Percentiles rank a stretch among this genome's conserved stretches.
These are phyloP conservation scores for Nycticorax nycticorax DNA, from an alignment of 2,113 vertebrate species.

Conservation along the genomic window DNA sequence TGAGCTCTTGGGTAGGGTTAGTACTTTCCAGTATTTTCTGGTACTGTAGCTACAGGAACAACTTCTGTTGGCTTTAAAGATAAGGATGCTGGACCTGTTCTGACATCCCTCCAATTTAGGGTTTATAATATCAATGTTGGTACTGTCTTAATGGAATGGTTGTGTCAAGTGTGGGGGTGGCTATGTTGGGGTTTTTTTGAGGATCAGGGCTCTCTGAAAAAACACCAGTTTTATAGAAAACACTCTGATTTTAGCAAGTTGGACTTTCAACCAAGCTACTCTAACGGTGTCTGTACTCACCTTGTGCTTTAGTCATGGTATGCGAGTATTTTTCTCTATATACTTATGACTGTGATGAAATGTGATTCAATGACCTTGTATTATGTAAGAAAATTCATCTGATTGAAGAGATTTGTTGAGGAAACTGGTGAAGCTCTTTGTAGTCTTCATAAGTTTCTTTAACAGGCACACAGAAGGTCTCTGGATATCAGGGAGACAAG, in stretches of 20 bases:
- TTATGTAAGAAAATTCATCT: not conserved
- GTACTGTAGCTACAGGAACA: not conserved
- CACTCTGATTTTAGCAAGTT: not conserved
- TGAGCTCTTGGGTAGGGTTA: not conserved
- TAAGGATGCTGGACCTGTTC: not conserved
- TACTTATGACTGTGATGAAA: not conserved
- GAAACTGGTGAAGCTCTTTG: not conserved
- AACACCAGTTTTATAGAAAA: not conserved
- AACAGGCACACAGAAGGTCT: not conserved
- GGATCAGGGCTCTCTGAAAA: not conserved
- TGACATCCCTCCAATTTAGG: not conserved
- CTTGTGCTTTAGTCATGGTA: not conserved
- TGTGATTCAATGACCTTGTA: not conserved
- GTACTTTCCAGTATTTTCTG: not conserved
- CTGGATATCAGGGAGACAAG: not conserved
- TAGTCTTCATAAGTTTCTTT: not conserved
- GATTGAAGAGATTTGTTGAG: not conserved
- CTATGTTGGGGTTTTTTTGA: not conserved
- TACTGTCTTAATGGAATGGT: not conserved
- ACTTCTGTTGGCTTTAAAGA: not conserved
- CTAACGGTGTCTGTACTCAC: not conserved
- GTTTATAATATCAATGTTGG: not conserved
- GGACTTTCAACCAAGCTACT: not conserved
- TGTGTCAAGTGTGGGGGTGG: not conserved
- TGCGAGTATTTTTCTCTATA: not conserved